Percentiles rank a stretch among this genome's conserved stretches.
phyloP scores from a whole-genome alignment of 1,140 invertebrate species.

The Monochamus saltuarius region DNA sequence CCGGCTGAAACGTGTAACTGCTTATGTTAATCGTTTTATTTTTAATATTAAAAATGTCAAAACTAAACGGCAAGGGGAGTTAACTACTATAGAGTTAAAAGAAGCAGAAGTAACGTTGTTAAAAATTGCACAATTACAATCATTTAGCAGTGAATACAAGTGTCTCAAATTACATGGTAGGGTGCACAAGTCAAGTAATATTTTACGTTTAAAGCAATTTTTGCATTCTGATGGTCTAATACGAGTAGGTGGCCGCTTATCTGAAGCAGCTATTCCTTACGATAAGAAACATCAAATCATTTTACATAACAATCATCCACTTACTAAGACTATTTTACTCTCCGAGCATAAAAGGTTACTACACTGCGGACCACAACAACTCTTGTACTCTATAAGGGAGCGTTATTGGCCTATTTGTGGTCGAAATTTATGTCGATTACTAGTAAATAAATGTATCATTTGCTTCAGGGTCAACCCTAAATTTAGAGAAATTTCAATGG shows the following conservation, averaged over 20 bases:
- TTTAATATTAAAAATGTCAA: slow-evolving; percentile 6
- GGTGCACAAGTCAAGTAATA: slow-evolving; percentile 13
- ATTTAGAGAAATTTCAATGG: slow-evolving; percentile 16
- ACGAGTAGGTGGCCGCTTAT: slow-evolving; percentile 39
- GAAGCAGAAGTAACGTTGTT: slow-evolving; percentile 12
- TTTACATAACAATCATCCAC: slow-evolving; percentile 23
- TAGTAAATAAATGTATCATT: slow-evolving; percentile 12
- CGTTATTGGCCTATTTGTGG: slow-evolving; percentile 33
- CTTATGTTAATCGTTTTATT: slow-evolving; percentile 16
- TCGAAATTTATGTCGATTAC: slow-evolving; percentile 13
- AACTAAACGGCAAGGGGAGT: neutral
- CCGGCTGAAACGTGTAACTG: slow-evolving; percentile 7
- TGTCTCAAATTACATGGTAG: slow-evolving; percentile 9
- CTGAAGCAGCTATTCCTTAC: slow-evolving; percentile 26
- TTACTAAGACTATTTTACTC: slow-evolving; percentile 26
- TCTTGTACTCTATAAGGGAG: slow-evolving; percentile 27
- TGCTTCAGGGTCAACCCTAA: slow-evolving; percentile 29
- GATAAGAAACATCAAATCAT: slow-evolving; percentile 31
- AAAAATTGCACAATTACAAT: slow-evolving; percentile 20
- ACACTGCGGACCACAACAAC: slow-evolving; percentile 39
- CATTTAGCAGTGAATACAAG: slow-evolving; percentile 19
- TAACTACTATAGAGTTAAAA: slow-evolving; percentile 5
- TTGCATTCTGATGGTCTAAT: slow-evolving; percentile 32
- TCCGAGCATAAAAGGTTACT: slow-evolving; percentile 33
- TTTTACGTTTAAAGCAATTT: slow-evolving; percentile 27